phyloP scores from a whole-genome alignment of 2,797 vertebrate genomes.

The Delichon dasypus region DNA sequence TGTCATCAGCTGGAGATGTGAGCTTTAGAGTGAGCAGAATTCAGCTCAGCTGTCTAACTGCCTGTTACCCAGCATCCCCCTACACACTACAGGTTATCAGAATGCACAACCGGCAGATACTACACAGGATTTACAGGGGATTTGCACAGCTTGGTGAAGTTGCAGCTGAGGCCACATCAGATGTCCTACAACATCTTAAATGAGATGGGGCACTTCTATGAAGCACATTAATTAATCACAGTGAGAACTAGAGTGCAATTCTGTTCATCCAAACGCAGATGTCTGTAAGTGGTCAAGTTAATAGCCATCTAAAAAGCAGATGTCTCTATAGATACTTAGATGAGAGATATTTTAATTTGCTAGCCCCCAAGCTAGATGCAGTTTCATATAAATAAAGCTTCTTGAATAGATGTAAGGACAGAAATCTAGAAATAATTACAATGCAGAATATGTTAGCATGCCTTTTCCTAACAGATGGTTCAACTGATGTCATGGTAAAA shows the following conservation, averaged over 20 bases:
- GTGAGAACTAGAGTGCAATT: not conserved
- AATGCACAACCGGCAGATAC: not conserved
- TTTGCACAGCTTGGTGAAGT: not conserved
- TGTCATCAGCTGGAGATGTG: not conserved
- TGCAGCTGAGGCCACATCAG: not conserved
- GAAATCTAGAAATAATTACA: not conserved
- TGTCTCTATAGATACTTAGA: not conserved
- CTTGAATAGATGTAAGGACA: not conserved
- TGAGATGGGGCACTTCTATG: not conserved
- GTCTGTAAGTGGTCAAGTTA: not conserved
- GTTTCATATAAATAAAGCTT: not conserved
- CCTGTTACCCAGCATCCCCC: not conserved
- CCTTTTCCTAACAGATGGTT: not conserved
- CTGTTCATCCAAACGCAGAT: not conserved
- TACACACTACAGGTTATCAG: not conserved
- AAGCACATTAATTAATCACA: not conserved
- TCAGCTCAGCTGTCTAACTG: not conserved
- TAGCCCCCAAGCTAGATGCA: not conserved
- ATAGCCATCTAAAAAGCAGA: not conserved
- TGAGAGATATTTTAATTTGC: not conserved
- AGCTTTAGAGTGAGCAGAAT: not conserved
- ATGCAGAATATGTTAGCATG: not conserved
- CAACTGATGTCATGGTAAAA: not conserved
- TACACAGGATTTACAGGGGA: not conserved
- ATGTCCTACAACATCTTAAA: not conserved